phyloP scores from a whole-genome alignment of 2,888 invertebrate species.

The Diarsia mendica region DNA sequence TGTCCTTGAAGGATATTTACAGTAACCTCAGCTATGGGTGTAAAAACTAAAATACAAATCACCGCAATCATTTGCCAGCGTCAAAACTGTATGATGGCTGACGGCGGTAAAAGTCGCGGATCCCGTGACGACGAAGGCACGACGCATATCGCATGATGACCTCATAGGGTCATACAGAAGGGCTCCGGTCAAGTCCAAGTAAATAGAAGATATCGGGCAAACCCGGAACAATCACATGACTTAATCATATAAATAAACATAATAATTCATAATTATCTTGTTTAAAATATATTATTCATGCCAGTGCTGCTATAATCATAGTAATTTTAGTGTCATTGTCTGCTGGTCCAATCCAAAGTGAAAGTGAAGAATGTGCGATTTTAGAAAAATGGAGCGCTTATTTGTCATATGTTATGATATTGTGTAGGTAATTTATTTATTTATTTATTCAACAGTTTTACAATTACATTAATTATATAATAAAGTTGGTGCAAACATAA shows the following conservation, averaged over 20 bases:
- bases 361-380: constrained; percentile 44
- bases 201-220: neutral
- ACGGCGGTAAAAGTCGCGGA: neutral
- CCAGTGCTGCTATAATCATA: neutral
- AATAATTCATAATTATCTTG: neutral
- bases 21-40: neutral
- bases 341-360: constrained; percentile 14
- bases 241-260: neutral
- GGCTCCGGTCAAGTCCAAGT: neutral
- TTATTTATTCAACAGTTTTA: too few species aligned
- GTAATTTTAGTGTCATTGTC: neutral
- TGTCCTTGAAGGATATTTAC: neutral
- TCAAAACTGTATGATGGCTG: neutral
- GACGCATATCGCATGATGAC: neutral
- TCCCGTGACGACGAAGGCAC: neutral
- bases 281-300: neutral
- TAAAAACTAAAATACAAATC: neutral
- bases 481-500: too few species aligned
- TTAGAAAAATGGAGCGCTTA: constrained; percentile 22
- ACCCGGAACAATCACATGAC: neutral
- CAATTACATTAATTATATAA: too few species aligned
- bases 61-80: neutral
- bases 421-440: too few species aligned
- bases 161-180: neutral
- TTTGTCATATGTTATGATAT: constrained; percentile 3